Conservation (phyloP, 2,797 vertebrate genomes). For the Myotis myotis region DNA sequence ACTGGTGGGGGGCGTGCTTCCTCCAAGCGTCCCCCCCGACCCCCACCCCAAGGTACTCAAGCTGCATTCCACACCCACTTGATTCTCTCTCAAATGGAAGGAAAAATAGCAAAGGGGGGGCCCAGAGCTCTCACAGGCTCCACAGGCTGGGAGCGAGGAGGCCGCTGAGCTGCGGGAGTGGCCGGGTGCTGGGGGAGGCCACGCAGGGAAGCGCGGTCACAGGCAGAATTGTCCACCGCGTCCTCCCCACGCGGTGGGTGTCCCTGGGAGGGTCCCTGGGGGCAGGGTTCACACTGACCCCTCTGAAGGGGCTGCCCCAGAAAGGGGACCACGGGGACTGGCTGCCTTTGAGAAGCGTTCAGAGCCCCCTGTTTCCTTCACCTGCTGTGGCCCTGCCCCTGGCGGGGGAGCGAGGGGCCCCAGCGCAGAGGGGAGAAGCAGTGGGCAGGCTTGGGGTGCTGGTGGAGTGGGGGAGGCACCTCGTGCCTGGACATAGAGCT, state of each 20-base stretch:
- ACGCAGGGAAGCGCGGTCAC: neutral
- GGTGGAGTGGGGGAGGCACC: neutral
- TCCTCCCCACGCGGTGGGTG: accelerated
- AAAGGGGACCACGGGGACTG: neutral
- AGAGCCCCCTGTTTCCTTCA: neutral
- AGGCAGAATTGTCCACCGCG: slow-evolving; percentile 28
- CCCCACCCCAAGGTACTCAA: neutral
- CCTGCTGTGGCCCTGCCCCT: neutral
- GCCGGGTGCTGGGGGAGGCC: neutral
- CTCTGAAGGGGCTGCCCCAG: neutral
- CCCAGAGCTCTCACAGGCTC: slow-evolving; percentile 14
- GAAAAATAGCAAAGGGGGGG: neutral
- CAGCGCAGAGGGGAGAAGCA: accelerated
- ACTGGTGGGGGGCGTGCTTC: accelerated
- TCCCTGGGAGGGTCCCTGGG: neutral
- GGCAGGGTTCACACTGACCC: accelerated
- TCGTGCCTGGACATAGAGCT: too few species aligned
- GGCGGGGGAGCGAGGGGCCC: neutral
- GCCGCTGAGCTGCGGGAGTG: too few species aligned
- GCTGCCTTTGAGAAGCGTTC: neutral
- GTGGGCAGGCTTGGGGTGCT: accelerated
- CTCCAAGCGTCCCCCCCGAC: accelerated
- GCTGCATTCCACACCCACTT: neutral
- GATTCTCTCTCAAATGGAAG: slow-evolving; percentile 36
- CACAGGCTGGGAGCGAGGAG: neutral